These are phyloP conservation scores for Cotesia chilonis DNA, from an alignment of 1,140 invertebrate species.

Conservation along the genomic window DNA sequence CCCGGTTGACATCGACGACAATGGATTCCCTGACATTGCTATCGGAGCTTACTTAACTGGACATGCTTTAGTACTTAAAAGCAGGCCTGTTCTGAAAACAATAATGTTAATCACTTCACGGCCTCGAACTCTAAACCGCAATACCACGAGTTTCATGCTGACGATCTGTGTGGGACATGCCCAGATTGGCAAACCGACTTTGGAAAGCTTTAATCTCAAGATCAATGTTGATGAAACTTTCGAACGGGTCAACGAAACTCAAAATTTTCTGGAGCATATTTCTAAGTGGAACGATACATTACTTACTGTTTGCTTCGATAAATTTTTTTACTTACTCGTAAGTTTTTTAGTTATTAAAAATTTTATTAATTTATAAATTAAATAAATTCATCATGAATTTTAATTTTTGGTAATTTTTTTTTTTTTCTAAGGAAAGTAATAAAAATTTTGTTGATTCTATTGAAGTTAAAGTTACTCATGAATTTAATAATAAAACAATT, in stretches of 20 bases:
- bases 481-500: conserved; percentile 33
- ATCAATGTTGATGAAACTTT: conserved; percentile 43
- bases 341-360: neutral
- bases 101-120: conserved; percentile 35
- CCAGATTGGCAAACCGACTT: conserved; percentile 28
- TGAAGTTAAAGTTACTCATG: conserved; percentile 44
- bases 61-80: conserved; percentile 67
- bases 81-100: conserved; percentile 68
- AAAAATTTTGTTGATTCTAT: conserved; percentile 50
- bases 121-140: conserved; percentile 59
- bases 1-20: conserved; percentile 72
- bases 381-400: conserved; percentile 12
- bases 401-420: conserved; percentile 17
- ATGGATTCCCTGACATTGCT: conserved; percentile 71
- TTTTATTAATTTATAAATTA: neutral
- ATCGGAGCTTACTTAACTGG: conserved; percentile 71
- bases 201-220: conserved; percentile 40
- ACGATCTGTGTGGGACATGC: conserved; percentile 48
- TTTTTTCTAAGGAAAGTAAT: conserved; percentile 41
- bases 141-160: conserved; percentile 58
- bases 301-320: conserved; percentile 21
- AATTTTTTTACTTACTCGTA: conserved; percentile 28
- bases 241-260: conserved; percentile 38
- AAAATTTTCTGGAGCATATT: neutral
- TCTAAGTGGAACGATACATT: neutral